Evolutionary conservation across 2,888 invertebrate species (phyloP).

Genomic region (Polyploca ridens): DNA sequence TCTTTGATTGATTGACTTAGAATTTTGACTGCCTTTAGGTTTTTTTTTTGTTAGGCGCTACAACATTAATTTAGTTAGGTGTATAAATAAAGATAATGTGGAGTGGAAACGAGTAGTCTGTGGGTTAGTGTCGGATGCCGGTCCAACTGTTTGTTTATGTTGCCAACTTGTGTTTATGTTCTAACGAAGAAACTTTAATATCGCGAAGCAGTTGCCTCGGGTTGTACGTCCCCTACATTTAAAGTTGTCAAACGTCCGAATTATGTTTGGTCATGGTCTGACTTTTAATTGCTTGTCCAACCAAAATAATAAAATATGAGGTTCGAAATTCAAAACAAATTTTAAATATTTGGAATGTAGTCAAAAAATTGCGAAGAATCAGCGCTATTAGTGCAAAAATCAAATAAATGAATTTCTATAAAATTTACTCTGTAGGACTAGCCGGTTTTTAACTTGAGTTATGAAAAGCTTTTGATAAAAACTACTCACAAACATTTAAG

Average conservation of each 20-base stretch:
- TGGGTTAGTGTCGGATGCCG: neutral
- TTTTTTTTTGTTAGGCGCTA: too few species aligned
- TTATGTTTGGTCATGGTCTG: neutral
- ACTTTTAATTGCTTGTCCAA: neutral
- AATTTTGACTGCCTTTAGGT: too few species aligned
- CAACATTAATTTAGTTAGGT: neutral
- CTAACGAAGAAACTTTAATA: conserved; percentile 8
- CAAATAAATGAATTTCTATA: too few species aligned
- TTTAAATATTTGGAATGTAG: neutral
- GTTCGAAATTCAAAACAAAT: neutral
- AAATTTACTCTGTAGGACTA: too few species aligned
- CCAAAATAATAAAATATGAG: neutral
- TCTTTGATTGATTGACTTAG: too few species aligned
- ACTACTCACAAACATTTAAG: too few species aligned
- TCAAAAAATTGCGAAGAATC: too few species aligned
- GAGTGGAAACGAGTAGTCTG: neutral
- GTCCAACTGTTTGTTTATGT: conserved; percentile 1
- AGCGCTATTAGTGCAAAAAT: too few species aligned
- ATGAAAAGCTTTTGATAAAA: too few species aligned
- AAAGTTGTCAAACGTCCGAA: neutral
- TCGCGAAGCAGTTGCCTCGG: neutral
- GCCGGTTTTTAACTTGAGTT: too few species aligned
- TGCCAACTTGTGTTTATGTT: conserved; percentile 4
- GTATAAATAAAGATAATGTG: neutral
- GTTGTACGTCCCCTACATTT: neutral